These are phyloP conservation scores for Plagiodera versicolora DNA, from an alignment of 2,888 invertebrate genomes.

Conservation along the genomic window DNA sequence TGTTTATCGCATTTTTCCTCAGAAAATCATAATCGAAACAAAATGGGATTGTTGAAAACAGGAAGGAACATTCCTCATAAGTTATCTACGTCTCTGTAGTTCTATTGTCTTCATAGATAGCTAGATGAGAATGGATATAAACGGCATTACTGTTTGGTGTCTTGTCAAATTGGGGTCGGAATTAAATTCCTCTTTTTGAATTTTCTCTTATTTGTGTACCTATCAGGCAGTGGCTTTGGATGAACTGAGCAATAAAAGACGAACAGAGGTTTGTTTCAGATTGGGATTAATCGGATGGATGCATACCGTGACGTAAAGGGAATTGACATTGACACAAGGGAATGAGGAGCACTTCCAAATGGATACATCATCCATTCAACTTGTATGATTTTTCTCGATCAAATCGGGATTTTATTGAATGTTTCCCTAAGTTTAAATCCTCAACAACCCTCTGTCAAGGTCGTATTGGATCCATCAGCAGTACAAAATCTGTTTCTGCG, in stretches of 20 bases:
- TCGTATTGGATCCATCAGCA: too few species aligned
- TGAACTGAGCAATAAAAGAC: not conserved
- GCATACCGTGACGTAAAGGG: not conserved
- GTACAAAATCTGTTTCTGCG: too few species aligned
- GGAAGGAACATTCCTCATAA: not conserved
- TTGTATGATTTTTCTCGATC: too few species aligned
- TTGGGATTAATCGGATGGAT: not conserved
- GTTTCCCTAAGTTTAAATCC: too few species aligned
- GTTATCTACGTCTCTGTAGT: not conserved
- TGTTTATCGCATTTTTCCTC: too few species aligned
- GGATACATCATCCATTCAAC: too few species aligned
- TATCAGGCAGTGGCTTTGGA: not conserved
- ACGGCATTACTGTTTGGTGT: not conserved
- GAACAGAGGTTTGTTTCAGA: not conserved
- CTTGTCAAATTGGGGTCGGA: not conserved
- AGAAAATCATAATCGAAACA: too few species aligned
- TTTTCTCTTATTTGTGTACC: not conserved
- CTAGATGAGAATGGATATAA: not conserved
- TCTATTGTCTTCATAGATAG: not conserved
- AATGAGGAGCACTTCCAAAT: not conserved
- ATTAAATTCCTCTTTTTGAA: not conserved
- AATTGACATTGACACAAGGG: not conserved
- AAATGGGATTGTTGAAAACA: too few species aligned
- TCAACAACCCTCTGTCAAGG: too few species aligned
- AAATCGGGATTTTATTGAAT: too few species aligned